These are phyloP conservation scores for Panulirus ornatus DNA, from an alignment of 1,140 invertebrate species.

Conservation along the genomic window DNA sequence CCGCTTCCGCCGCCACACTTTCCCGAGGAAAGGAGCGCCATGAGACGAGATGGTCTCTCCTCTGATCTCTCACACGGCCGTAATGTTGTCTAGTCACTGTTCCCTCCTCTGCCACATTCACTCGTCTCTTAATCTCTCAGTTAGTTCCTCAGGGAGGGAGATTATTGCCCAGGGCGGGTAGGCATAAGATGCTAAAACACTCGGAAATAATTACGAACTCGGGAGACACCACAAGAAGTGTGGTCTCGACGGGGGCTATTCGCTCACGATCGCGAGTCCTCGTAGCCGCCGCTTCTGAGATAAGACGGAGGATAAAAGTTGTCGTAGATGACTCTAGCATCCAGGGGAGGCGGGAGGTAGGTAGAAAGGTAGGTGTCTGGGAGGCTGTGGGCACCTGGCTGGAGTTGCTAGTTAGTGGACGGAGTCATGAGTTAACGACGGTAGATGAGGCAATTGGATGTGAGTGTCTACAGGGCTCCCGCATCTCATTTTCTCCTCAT, in stretches of 20 bases:
- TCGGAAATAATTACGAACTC: not conserved
- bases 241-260: not conserved
- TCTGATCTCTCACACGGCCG: not conserved
- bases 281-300: not conserved
- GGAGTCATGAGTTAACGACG: too few species aligned
- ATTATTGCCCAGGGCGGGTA: too few species aligned
- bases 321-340: not conserved
- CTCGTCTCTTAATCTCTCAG: not conserved
- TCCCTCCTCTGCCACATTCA: not conserved
- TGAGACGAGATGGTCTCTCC: not conserved
- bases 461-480: not conserved
- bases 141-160: too few species aligned
- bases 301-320: not conserved
- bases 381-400: not conserved
- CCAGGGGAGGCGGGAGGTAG: not conserved
- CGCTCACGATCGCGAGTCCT: not conserved
- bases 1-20: slow-evolving; percentile 35
- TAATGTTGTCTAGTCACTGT: not conserved
- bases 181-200: too few species aligned
- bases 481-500: too few species aligned
- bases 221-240: not conserved
- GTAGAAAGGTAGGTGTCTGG: too few species aligned
- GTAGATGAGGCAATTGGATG: not conserved
- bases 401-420: too few species aligned
- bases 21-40: slow-evolving; percentile 50